Evolutionary conservation across 2,113 vertebrate genomes (phyloP), one percentile per base, ranked within the genome.

Genomic region (Malaclemys terrapin): DNA sequence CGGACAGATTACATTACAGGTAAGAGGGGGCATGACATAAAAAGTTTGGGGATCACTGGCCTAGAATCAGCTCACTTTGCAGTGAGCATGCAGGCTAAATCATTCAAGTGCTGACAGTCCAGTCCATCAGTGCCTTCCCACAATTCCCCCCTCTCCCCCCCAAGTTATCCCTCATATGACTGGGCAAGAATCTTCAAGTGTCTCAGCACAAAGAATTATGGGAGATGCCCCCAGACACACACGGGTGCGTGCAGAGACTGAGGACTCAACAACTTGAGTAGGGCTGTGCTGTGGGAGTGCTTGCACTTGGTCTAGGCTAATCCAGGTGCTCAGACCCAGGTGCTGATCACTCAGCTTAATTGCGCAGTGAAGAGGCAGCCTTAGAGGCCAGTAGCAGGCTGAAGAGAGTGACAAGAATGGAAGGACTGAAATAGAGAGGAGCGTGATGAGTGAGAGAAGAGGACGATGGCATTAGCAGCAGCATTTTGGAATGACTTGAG

Each of bases 381-480:
- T 65, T 72, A 83, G 62, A 82, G 81, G 76, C 88, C 84, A 89
- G 85, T 76, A 89, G 82, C 82, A 78, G 93, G 89, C 38, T 81
- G 83, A 72, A 92, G 83, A 81, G 85, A 83, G 31, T 89, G 72
- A 89, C 38, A 83, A 72, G 89, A 87, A 65, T 53, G 81, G 90
- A 82, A 88, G 9, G 69, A 22, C 94, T 95, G 86, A 93, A n/a
- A 42, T n/a, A 87, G 93, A 57, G 52, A 90, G 38, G 85, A 91
- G 8, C 76, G 16, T 78, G 38, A 35, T n/a, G 50, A 89, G 80
- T 1, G 14, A 82, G 69, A 62, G 42, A 80, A 8, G 5, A 72
- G 82, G 25, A 86, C 47, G 19, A 42, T 90, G 45, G 17, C 54
- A 87, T 86, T 14, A 56, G 25, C 3, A 72, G 69, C n/a, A 91